Percentiles rank a stretch among this genome's conserved stretches.
Conservation (phyloP, 2,113 vertebrate species). For the Salvelinus sp. region DNA sequence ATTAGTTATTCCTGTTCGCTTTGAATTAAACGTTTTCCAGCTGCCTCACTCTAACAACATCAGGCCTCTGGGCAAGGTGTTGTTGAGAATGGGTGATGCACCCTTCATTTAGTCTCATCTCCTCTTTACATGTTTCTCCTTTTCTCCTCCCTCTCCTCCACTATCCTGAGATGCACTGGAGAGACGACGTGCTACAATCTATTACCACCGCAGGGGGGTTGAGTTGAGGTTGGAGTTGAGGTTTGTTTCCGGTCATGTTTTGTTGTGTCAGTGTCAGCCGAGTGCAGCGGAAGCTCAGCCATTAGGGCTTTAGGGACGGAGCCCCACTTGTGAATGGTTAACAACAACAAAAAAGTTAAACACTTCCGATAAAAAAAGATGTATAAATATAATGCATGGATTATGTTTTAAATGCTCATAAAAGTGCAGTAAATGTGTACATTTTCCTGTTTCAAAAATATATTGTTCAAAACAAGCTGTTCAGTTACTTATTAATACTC, state of each 20-base stretch:
- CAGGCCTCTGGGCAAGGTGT: conserved; percentile 47
- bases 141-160: neutral
- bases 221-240: too few relatives aligned
- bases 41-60: conserved; percentile 32
- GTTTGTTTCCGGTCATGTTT: conserved; percentile 8
- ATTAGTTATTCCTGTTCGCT: conserved; percentile 74
- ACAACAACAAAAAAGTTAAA: too few relatives aligned
- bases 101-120: neutral
- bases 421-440: too few relatives aligned
- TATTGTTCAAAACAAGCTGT: too few relatives aligned
- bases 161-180: conserved; percentile 31
- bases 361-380: too few relatives aligned
- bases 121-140: neutral
- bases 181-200: neutral
- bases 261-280: conserved; percentile 31
- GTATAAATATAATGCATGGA: too few relatives aligned
- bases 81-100: neutral
- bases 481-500: too few relatives aligned
- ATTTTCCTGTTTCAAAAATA: too few relatives aligned
- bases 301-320: too few relatives aligned
- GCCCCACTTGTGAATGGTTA: too few relatives aligned
- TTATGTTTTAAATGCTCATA: too few relatives aligned
- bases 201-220: too few relatives aligned
- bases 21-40: conserved; percentile 60
- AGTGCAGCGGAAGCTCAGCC: neutral